Evolutionary conservation across 1,140 invertebrate genomes (phyloP).

Genomic region (Helicorthomorpha holstii): DNA sequence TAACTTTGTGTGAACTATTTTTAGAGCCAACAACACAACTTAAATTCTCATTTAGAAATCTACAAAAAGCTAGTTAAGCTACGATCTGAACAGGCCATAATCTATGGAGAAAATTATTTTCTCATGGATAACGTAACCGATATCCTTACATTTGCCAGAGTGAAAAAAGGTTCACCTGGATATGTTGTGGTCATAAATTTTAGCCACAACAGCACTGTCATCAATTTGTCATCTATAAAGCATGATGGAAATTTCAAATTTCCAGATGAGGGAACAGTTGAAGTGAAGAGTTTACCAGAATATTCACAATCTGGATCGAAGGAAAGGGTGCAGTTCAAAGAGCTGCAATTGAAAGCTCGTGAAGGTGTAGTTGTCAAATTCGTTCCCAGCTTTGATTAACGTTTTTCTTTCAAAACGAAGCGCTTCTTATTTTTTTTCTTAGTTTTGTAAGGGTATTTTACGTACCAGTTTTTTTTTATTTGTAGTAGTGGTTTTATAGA

Average conservation of each 20-base stretch:
- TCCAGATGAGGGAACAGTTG: slow-evolving; percentile 12
- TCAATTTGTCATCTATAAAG: slow-evolving; percentile 26
- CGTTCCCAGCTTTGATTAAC: slow-evolving; percentile 10
- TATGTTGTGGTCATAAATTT: slow-evolving; percentile 45
- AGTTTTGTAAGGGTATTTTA: neutral
- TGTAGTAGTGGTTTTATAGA: no score
- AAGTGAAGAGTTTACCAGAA: slow-evolving; percentile 10
- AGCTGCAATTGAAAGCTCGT: slow-evolving; percentile 12
- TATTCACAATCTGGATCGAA: slow-evolving; percentile 4
- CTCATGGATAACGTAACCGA: slow-evolving; percentile 3
- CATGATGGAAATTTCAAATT: slow-evolving; percentile 10
- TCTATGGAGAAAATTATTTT: slow-evolving; percentile 20
- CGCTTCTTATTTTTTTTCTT: no score
- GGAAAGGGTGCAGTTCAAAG: slow-evolving; percentile 11
- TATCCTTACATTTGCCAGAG: slow-evolving; percentile 25
- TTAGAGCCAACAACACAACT: slow-evolving; percentile 12
- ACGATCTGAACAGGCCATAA: slow-evolving; percentile 20
- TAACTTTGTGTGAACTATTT: slow-evolving; percentile 4
- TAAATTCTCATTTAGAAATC: slow-evolving; percentile 20
- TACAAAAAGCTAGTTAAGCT: slow-evolving; percentile 20
- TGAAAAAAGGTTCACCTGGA: slow-evolving; percentile 48
- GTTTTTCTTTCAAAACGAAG: neutral
- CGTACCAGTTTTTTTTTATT: neutral
- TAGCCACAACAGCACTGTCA: slow-evolving; percentile 22
- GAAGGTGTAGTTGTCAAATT: slow-evolving; percentile 15